phyloP scores from a whole-genome alignment of 1,140 invertebrate genomes.

The Eufriesea mexicana region DNA sequence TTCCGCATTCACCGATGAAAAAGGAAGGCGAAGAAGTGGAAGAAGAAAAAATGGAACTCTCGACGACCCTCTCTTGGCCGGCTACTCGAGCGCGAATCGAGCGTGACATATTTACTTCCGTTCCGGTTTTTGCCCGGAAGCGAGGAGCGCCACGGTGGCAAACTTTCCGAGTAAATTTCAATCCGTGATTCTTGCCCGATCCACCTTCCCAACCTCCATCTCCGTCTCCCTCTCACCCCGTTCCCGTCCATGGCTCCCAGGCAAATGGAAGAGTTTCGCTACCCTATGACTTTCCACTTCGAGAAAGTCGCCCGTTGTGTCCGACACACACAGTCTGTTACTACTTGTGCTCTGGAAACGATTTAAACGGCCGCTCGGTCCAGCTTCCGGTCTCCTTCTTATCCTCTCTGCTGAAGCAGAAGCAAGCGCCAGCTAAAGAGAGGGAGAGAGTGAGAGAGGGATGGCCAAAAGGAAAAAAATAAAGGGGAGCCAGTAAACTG shows the following conservation, averaged over 20 bases:
- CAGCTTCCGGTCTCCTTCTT: not conserved
- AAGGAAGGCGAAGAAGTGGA: not conserved
- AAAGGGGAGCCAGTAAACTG: not conserved
- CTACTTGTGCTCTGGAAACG: conserved; percentile 29
- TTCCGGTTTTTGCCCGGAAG: conserved; percentile 36
- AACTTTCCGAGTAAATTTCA: conserved; percentile 56
- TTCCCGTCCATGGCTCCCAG: not conserved
- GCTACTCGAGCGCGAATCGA: conserved; percentile 41
- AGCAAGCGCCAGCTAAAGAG: no score
- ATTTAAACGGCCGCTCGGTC: conserved; percentile 16
- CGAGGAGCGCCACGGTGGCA: conserved; percentile 19
- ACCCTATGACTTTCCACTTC: conserved; percentile 38
- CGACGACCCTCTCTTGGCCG: conserved; percentile 17
- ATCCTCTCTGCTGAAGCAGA: no score
- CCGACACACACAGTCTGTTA: conserved; percentile 26
- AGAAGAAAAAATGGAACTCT: not conserved
- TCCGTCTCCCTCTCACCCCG: not conserved
- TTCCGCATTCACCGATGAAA: not conserved
- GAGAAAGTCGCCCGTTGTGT: conserved; percentile 20
- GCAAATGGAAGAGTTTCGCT: conserved; percentile 33
- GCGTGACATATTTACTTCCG: conserved; percentile 52
- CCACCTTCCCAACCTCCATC: not conserved
- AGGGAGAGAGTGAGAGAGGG: not conserved
- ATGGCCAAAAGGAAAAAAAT: not conserved
- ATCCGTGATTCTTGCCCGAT: conserved; percentile 32